A percentile compares a stretch with the other conserved stretches of the same genome.
Conservation (phyloP, 2,888 invertebrate species). For the Clunio marinus region DNA sequence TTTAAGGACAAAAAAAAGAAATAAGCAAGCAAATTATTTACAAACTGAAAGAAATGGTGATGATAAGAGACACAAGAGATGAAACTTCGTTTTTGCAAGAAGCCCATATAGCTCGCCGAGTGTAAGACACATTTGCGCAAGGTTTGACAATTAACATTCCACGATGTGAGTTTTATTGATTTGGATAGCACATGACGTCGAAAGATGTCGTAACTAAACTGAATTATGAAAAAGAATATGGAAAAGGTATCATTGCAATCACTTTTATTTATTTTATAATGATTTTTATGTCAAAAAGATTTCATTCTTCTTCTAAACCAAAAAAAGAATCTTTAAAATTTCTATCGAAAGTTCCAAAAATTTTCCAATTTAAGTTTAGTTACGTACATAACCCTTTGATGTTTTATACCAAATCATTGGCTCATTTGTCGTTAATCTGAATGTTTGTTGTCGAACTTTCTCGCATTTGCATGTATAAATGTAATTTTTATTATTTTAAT, state of each 20-base stretch:
- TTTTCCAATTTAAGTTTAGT: neutral
- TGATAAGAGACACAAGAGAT: slow-evolving; percentile 41
- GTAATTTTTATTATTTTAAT: slow-evolving; percentile 40
- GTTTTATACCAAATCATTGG: neutral
- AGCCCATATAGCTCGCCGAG: slow-evolving; percentile 55
- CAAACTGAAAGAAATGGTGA: slow-evolving; percentile 39
- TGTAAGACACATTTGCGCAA: slow-evolving; percentile 37
- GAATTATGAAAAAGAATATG: neutral
- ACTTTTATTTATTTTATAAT: slow-evolving; percentile 1
- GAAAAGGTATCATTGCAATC: neutral
- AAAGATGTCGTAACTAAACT: neutral
- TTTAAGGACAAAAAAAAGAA: slow-evolving; percentile 32
- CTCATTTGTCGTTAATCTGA: neutral
- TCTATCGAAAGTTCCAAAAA: neutral
- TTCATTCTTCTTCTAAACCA: too few species aligned
- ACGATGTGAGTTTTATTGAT: neutral
- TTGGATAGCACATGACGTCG: neutral
- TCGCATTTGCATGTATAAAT: slow-evolving; percentile 43
- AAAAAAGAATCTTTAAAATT: neutral
- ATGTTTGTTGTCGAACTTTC: slow-evolving; percentile 41
- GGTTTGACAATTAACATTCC: slow-evolving; percentile 12
- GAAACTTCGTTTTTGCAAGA: slow-evolving; percentile 54
- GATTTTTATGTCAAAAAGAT: too few species aligned
- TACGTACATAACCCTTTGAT: neutral
- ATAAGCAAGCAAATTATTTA: slow-evolving; percentile 19